Evolutionary conservation across 2,797 vertebrate genomes (phyloP), one percentile per base, ranked within the genome.

Genomic region (Zalophus californianus): DNA sequence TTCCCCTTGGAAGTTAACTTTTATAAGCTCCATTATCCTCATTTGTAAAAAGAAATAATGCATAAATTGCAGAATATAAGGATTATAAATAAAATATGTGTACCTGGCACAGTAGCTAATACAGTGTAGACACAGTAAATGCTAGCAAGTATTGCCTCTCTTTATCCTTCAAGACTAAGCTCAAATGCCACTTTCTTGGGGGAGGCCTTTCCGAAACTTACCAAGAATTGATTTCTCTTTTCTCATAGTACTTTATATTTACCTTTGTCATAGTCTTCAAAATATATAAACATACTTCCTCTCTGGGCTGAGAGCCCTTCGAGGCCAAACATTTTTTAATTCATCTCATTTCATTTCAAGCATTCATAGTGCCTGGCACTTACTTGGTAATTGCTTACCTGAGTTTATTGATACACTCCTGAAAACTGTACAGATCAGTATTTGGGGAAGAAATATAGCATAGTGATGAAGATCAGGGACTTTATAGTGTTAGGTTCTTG

Each of bases 41-140:
- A 75, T 82, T 96, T 86, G 35, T 96, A 86, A 85, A 91, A 91
- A 84, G 56, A 94, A 79, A 79, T 85, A 75, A 58, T 80, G 32
- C 7, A n/a, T 60, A 84, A 56, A 72, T 91, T 50, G 1, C 35
- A 52, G 14, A 97, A n/a, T 66, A 4, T 96, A 93, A 88, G 52
- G 29, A 85, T 91, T 94, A 88, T 50, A 78, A 94, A 70, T 58
- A 78, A 94, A 79, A 78, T 82, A 86, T 50, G 7, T 64, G 21
- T 29, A 79, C 35, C 50, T 80, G 70, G 7, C 29, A 80, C 3
- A 84, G 35, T 88, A 77, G 27, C 64, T 97, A 93, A 58, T 3
- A 56, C 12, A 89, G 7, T 72, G 7, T 93, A 90, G 56, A 48
- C 68, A 83, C 21, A 54, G 56, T 18, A 89, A 75, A 94, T 96